Conservation (phyloP, 2,888 invertebrate genomes). For the Ceraclea dissimilis region DNA sequence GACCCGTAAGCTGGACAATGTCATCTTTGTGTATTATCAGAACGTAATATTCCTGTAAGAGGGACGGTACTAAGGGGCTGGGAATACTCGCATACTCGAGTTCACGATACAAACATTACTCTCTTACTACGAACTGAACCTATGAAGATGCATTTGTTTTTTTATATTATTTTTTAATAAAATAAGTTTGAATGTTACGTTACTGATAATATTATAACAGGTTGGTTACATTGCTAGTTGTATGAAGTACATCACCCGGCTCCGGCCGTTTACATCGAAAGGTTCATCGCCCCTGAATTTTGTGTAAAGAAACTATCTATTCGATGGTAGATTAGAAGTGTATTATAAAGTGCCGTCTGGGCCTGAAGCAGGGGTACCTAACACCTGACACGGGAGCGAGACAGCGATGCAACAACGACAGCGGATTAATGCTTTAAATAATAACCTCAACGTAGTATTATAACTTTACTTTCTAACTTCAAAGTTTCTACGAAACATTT, state of each 20-base stretch:
- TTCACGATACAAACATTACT: too few relatives aligned
- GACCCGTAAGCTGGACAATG: too few relatives aligned
- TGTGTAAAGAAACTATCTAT: conserved; percentile 19
- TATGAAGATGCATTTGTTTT: too few relatives aligned
- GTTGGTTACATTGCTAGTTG: conserved; percentile 1
- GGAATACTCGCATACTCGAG: too few relatives aligned
- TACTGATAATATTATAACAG: too few relatives aligned
- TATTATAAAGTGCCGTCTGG: conserved; percentile 20
- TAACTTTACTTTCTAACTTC: not conserved
- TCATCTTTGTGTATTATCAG: too few relatives aligned
- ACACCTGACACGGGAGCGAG: conserved; percentile 7
- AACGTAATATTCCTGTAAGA: too few relatives aligned
- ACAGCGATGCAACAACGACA: not conserved
- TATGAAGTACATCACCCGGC: not conserved
- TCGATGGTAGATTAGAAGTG: conserved; percentile 15
- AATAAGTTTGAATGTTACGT: too few relatives aligned
- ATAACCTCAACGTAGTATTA: not conserved
- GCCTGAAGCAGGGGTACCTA: conserved; percentile 12
- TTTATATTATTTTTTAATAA: too few relatives aligned
- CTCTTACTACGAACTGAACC: too few relatives aligned
- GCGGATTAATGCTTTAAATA: not conserved
- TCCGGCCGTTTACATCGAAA: conserved; percentile 10
- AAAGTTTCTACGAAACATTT: not conserved
- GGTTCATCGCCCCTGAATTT: conserved; percentile 21
- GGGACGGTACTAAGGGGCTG: too few relatives aligned